phyloP scores from a whole-genome alignment of 2,113 vertebrate genomes.

The Xyliphius kryptos region DNA sequence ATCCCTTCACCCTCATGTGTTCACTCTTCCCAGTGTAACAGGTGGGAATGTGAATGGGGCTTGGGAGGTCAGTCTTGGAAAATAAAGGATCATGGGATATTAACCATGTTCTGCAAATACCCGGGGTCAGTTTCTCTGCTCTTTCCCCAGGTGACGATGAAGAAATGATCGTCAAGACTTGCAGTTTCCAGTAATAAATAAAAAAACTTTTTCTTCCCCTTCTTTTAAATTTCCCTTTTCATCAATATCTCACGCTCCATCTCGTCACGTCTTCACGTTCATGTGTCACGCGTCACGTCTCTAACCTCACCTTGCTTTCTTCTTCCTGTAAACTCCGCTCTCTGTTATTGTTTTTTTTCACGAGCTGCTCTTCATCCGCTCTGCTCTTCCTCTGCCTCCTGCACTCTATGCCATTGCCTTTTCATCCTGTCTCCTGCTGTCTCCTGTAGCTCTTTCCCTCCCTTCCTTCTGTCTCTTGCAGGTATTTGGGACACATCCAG shows the following conservation, averaged over 20 bases:
- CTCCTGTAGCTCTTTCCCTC: slow-evolving; percentile 33
- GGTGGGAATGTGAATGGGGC: slow-evolving; percentile 3
- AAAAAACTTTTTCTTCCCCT: slow-evolving; percentile 23
- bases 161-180: slow-evolving; percentile 17
- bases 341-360: too few species aligned
- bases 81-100: slow-evolving; percentile 15
- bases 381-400: slow-evolving; percentile 41
- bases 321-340: slow-evolving; percentile 19
- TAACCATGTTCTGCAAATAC: too few species aligned
- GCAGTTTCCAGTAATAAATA: too few species aligned
- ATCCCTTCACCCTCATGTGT: slow-evolving; percentile 30
- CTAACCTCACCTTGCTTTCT: slow-evolving; percentile 22
- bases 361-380: slow-evolving; percentile 42
- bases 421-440: slow-evolving; percentile 34
- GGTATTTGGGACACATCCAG: slow-evolving; percentile 25
- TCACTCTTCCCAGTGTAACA: slow-evolving; percentile 20
- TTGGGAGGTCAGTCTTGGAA: too few species aligned
- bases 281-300: slow-evolving; percentile 42
- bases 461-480: slow-evolving; percentile 42
- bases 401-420: slow-evolving; percentile 39
- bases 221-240: slow-evolving; percentile 5
- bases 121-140: slow-evolving; percentile 36
- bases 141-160: slow-evolving; percentile 39
- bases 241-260: slow-evolving; percentile 31
- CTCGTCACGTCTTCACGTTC: slow-evolving; percentile 21